Evolutionary conservation across 1,140 invertebrate species (phyloP), one percentile per base, ranked within the genome.

Genomic region (Pantala flavescens): DNA sequence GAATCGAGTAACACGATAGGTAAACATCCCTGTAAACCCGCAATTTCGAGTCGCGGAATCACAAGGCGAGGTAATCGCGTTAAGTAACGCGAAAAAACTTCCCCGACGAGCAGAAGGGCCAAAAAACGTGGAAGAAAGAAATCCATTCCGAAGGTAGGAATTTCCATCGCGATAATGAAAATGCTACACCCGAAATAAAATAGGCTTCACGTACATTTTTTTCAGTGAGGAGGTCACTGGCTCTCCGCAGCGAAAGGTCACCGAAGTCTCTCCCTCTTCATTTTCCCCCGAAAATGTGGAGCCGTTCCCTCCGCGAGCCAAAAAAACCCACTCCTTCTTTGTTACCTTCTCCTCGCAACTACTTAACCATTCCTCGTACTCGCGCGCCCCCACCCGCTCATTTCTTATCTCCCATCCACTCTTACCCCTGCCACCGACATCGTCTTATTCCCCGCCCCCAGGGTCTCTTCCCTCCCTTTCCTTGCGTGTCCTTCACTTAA

Each of bases 401-500:
- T 21, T 63, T 21, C 49, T 63, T 63, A 63, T 63, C 49, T 19
- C 49, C 14, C 49, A 63, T 19, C 49, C 49, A 16, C 49, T 63
- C 49, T 21, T 21, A 3, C n/a, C 49, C 49, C 49, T 63, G 49
- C 49, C n/a, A 19, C 49, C 49, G 14, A 3, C 49, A 19, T 63
- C 28, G 28, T 36, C 28, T 36, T 36, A 36, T 36, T 36, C 28
- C 28, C 28, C 49, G n/a, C 49, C 49, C 49, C 49, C 49, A 36
- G 28, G 28, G 28, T 12, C 49, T 63, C 49, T 21, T 63, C 49
- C 28, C 49, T 63, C 49, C 49, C 49, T 63, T 21, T 63, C 49
- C 49, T 63, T 63, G 49, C 49, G 49, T 63, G 49, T 63, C 49
- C 49, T 63, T 63, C 49, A 63, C 49, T 63, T 63, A 63, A 63